Evolutionary conservation across 2,888 invertebrate species (phyloP).

Genomic region (Meandrusa payeni): DNA sequence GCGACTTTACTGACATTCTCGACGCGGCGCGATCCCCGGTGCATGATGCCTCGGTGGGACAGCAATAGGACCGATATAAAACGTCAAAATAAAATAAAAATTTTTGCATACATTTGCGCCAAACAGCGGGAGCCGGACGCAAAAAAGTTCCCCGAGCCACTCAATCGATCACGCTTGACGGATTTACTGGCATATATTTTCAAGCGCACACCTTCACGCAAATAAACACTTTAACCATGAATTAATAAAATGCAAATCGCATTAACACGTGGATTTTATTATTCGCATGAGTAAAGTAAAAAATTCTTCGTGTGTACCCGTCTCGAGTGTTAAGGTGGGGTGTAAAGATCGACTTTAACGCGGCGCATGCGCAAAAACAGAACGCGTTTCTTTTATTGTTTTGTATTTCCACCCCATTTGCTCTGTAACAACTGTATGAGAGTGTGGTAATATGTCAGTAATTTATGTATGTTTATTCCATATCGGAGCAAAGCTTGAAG

Average conservation of each 20-base stretch:
- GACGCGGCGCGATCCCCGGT: conserved; percentile 15
- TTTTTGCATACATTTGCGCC: conserved; percentile 25
- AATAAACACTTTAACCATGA: conserved; percentile 14
- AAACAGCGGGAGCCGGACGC: conserved; percentile 24
- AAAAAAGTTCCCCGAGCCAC: conserved; percentile 25
- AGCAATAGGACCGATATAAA: conserved; percentile 24
- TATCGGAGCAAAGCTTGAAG: too few relatives aligned
- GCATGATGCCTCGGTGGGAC: conserved; percentile 20
- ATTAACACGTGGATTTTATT: conserved; percentile 1
- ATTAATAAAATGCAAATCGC: conserved; percentile 16
- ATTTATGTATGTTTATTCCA: conserved; percentile 3
- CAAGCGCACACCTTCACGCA: conserved; percentile 6
- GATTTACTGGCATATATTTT: conserved; percentile 24
- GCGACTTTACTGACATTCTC: conserved; percentile 20
- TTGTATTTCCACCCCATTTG: conserved; percentile 21
- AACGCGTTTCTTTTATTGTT: conserved; percentile 5
- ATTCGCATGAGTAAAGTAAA: conserved; percentile 10
- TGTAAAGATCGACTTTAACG: conserved; percentile 8
- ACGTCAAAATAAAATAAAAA: conserved; percentile 21
- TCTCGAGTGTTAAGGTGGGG: conserved; percentile 6
- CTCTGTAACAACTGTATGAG: conserved; percentile 14
- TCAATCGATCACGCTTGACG: conserved; percentile 39
- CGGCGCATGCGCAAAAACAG: conserved; percentile 5
- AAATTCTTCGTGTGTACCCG: conserved; percentile 9
- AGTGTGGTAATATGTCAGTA: conserved; percentile 4